These are phyloP conservation scores for Empis livida DNA, from an alignment of 2,888 invertebrate species.

Conservation along the genomic window DNA sequence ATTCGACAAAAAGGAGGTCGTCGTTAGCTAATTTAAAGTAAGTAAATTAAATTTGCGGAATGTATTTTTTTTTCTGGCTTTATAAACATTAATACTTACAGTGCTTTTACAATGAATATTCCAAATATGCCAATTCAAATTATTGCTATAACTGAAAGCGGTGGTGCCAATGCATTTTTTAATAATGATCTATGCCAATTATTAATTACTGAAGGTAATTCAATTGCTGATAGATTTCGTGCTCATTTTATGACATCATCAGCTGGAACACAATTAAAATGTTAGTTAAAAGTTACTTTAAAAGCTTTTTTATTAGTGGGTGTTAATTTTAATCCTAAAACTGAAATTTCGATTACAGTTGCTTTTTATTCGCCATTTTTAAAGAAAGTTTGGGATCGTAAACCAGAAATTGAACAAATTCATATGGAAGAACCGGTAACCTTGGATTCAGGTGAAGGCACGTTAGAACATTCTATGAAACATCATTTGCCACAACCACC, in stretches of 20 bases:
- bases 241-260: conserved; percentile 90
- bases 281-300: conserved; percentile 37
- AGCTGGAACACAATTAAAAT: conserved; percentile 71
- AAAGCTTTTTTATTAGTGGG: not conserved
- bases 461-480: conserved; percentile 54
- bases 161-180: conserved; percentile 80
- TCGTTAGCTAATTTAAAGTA: conserved; percentile 85
- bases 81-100: conserved; percentile 26
- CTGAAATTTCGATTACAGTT: conserved; percentile 40
- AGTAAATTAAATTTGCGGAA: conserved; percentile 22
- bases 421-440: conserved; percentile 64
- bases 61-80: not conserved
- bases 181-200: conserved; percentile 79
- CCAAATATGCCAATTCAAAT: conserved; percentile 88
- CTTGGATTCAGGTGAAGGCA: conserved; percentile 54
- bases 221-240: conserved; percentile 74
- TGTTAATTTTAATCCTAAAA: not conserved
- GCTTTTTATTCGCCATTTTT: conserved; percentile 93
- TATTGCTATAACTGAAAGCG: conserved; percentile 82
- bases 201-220: conserved; percentile 86
- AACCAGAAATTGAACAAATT: conserved; percentile 87
- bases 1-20: conserved; percentile 88
- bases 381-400: conserved; percentile 92
- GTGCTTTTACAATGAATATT: conserved; percentile 87
- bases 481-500: conserved; percentile 49